Evolutionary conservation across 2,113 vertebrate genomes (phyloP), one percentile per base, ranked within the genome.

Genomic region (Tenebrosternarchus preto): DNA sequence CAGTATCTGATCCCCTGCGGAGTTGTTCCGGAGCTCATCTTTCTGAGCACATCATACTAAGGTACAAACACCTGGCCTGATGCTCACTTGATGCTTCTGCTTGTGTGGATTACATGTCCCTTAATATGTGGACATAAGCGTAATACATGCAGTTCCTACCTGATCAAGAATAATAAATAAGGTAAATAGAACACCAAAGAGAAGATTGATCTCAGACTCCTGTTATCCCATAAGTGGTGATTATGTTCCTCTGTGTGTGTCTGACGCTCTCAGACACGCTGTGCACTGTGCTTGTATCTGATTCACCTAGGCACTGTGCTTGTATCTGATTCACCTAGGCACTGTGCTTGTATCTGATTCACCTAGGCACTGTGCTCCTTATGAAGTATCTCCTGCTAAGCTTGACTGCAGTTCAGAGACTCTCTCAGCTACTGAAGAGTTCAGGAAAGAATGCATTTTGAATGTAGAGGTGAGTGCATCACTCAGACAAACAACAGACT

Each of bases 1-100:
- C 82, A 67, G 90, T 94, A 57, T 59, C 82, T 0, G 92, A 92
- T 83, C 92, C 92, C 9, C 83, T 93, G 77, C 82, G 85, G 61
- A 83, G 70, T 39, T 69, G 78, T 69, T 56, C 64, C 0, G 84
- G 84, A 72, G 53, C 76, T 0, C 1, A 8, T 29, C 60, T 88
- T 61, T 88, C 87, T 19, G 87, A 90, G 77, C 84, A 87, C 5
- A 0, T 29, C 29, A 64, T 89, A 77, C 87, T 91, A 80, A 91
- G 91, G 92, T 93, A 77, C n/a, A 17, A 24, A 73, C 7, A 64
- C 16, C 31, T 59, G 56, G 5, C 39, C 39, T 9, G 55, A 57
- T 57, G n/a, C 55, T 57, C n/a, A 17, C 33, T 31, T n/a, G 1
- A 39, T 4, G 17, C 36, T n/a, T n/a, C n/a, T n/a, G n/a, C 24